phyloP scores from a whole-genome alignment of 2,113 vertebrate genomes.

The Cavia aperea region DNA sequence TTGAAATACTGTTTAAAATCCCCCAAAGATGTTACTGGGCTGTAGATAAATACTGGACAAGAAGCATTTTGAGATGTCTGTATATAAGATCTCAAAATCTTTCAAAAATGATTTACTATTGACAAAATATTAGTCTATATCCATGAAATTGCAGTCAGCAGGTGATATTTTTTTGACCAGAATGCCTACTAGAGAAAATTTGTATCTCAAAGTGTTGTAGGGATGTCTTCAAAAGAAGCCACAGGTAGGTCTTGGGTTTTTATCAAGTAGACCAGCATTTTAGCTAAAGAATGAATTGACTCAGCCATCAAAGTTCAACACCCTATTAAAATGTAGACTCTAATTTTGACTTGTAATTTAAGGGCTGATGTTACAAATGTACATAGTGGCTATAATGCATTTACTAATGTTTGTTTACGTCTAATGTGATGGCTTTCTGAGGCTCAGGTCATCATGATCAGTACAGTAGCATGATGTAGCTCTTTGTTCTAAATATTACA shows the following conservation, averaged over 20 bases:
- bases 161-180: background rate
- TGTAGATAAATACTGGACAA: background rate
- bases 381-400: background rate
- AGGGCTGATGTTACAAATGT: background rate
- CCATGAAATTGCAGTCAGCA: background rate
- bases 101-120: background rate
- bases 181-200: background rate
- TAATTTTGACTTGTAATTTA: conserved; percentile 45
- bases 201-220: background rate
- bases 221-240: background rate
- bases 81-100: background rate
- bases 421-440: conserved; percentile 23
- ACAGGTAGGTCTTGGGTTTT: background rate
- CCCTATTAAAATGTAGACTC: background rate
- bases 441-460: background rate
- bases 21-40: background rate
- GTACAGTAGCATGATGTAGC: background rate
- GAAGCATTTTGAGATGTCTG: background rate
- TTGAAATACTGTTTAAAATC: background rate
- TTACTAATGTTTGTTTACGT: conserved; percentile 13
- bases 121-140: conserved; percentile 9
- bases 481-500: conserved; percentile 29
- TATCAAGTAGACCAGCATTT: background rate
- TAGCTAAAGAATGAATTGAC: background rate
- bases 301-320: background rate